Evolutionary conservation across 2,113 vertebrate species (phyloP), one percentile per base, ranked within the genome.

Genomic region (Procavia capensis): DNA sequence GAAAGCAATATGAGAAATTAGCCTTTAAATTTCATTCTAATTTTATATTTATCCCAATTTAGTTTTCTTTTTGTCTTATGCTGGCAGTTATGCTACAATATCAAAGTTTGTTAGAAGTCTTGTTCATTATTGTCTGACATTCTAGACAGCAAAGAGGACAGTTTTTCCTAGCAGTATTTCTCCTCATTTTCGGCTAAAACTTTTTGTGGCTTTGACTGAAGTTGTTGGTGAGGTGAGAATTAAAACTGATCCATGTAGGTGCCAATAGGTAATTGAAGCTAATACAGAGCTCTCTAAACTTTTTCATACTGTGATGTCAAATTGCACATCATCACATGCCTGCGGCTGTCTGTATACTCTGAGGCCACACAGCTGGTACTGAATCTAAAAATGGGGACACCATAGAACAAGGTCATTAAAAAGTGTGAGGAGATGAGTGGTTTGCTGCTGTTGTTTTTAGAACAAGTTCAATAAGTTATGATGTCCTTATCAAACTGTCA

Each of bases 381-480:
- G 57, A 59, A 66, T 88, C 94, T 97, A 98, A 97, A 97, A 96
- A 88, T 91, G 92, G 81, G 45, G 94, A 64, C 61, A 36, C 59
- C 88, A 63, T 13, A 93, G 85, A 95, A 86, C 94, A 97, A 98
- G 98, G 97, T 98, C 98, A 98, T 97, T 97, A 93, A 96, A 97
- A 97, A 81, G 97, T 97, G 80, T 84, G 90, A 97, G 84, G 91
- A 95, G 95, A 97, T 57, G 87, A 97, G 89, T 88, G 84, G 64
- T 96, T 97, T 96, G 70, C 97, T 97, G 97, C 89, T 98, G 98
- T 98, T 98, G 97, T 98, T 98, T 98, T 98, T 98, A 99, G 98
- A 98, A 98, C 97, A 97, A 96, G 92, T 96, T 97, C 95, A 87
- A 54, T 97, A 97, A 98, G 92, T 96, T 96, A 93, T 90, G 92